Conservation (phyloP, 2,797 vertebrate species). For the Sebastes nivosus region DNA sequence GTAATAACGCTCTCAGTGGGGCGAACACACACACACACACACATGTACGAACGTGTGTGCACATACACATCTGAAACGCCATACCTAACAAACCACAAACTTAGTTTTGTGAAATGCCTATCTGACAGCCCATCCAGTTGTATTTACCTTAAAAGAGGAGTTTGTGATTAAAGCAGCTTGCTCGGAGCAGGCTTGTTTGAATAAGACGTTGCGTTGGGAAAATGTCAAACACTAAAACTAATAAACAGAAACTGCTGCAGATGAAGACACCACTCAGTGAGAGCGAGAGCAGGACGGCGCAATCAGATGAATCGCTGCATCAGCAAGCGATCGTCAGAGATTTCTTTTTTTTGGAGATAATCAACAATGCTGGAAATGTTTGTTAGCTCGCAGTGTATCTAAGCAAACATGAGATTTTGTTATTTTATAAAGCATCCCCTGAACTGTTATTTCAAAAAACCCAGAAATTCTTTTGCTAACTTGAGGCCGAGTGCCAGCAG, state of each 20-base stretch:
- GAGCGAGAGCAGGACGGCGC: slow-evolving; percentile 24
- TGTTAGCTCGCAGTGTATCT: slow-evolving; percentile 30
- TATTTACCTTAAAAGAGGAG: slow-evolving; percentile 71
- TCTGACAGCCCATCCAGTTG: slow-evolving; percentile 56
- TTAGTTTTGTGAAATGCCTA: slow-evolving; percentile 54
- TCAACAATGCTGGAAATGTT: slow-evolving; percentile 29
- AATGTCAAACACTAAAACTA: slow-evolving; percentile 76
- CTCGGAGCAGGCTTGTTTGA: slow-evolving; percentile 69
- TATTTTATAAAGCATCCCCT: slow-evolving; percentile 18
- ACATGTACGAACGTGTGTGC: not conserved
- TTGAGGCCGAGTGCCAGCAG: slow-evolving; percentile 4
- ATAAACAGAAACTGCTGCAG: slow-evolving; percentile 72
- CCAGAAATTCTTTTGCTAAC: slow-evolving; percentile 13
- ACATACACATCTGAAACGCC: slow-evolving; percentile 31
- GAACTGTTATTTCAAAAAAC: slow-evolving; percentile 9
- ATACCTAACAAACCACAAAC: slow-evolving; percentile 57
- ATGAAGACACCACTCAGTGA: slow-evolving; percentile 56
- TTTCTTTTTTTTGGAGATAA: not conserved
- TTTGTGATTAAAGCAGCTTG: slow-evolving; percentile 72
- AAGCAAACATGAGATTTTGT: slow-evolving; percentile 46
- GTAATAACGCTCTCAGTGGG: slow-evolving; percentile 70
- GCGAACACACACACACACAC: slow-evolving; percentile 23
- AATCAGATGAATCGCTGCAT: slow-evolving; percentile 56
- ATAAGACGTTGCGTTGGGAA: slow-evolving; percentile 68
- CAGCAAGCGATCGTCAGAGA: slow-evolving; percentile 31